Evolutionary conservation across 2,797 vertebrate genomes (phyloP).

Genomic region (Buphagus erythrorhynchus): DNA sequence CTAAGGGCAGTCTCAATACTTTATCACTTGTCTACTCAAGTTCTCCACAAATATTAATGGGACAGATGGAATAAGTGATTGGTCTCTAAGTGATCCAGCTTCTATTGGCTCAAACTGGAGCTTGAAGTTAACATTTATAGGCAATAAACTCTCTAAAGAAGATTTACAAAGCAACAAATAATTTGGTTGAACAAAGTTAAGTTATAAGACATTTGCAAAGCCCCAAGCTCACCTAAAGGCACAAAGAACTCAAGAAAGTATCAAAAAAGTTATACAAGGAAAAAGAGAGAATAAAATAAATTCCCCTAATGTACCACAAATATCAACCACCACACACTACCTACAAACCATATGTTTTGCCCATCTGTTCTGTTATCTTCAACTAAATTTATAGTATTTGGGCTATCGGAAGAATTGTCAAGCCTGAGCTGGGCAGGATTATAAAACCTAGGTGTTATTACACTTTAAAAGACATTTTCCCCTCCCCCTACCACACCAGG

Average conservation of each 20-base stretch:
- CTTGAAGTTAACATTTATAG: neutral
- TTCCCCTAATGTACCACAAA: conserved; percentile 84
- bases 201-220: conserved; percentile 23
- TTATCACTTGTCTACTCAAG: neutral
- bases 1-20: neutral
- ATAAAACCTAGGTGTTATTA: conserved; percentile 82
- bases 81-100: neutral
- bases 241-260: conserved; percentile 73
- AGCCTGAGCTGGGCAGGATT: conserved; percentile 78
- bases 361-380: conserved; percentile 85
- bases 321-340: conserved; percentile 82
- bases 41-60: neutral
- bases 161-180: neutral
- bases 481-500: conserved; percentile 3
- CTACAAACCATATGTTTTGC: conserved; percentile 86
- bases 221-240: conserved; percentile 43
- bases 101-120: neutral
- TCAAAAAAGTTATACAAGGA: conserved; percentile 75
- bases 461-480: conserved; percentile 55
- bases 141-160: neutral
- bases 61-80: neutral
- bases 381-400: conserved; percentile 86
- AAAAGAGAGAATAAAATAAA: conserved; percentile 82
- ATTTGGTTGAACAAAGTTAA: conserved; percentile 20
- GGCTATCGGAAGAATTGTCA: conserved; percentile 83